Conservation (phyloP, 2,797 vertebrate species). For the Acanthurus tractus region DNA sequence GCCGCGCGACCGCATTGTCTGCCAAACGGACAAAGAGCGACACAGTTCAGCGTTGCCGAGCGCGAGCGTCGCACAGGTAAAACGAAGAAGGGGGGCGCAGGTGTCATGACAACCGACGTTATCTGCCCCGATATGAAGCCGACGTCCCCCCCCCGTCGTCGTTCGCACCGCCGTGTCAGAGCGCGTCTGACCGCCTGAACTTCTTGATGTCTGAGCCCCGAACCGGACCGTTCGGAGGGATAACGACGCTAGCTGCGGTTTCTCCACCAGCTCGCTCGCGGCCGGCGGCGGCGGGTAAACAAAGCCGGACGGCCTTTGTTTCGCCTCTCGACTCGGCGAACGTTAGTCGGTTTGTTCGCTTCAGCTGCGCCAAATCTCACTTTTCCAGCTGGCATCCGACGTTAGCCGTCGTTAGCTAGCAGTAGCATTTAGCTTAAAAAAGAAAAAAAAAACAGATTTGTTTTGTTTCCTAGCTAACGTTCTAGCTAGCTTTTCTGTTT, state of each 20-base stretch:
- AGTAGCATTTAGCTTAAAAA: constrained; percentile 46
- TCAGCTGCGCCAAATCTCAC: constrained; percentile 4
- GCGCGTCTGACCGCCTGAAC: constrained; percentile 27
- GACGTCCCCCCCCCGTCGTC: not conserved
- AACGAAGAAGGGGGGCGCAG: constrained; percentile 18
- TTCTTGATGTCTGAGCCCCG: constrained; percentile 37
- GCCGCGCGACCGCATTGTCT: constrained; percentile 78
- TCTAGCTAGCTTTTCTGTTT: constrained; percentile 22
- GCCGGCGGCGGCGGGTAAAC: constrained; percentile 52
- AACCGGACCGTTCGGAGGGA: constrained; percentile 20
- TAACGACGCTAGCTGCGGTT: constrained; percentile 37
- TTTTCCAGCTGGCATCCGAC: constrained; percentile 10
- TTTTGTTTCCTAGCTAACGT: not conserved
- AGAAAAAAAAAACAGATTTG: not conserved
- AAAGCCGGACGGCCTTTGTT: constrained; percentile 66
- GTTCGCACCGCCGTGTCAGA: constrained; percentile 15
- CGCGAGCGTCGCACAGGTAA: constrained; percentile 52
- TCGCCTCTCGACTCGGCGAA: constrained; percentile 10
- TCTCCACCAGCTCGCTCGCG: constrained; percentile 30
- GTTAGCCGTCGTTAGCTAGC: constrained; percentile 38
- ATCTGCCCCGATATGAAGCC: constrained; percentile 6
- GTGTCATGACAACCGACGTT: constrained; percentile 60
- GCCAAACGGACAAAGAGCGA: constrained; percentile 64
- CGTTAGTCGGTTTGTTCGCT: constrained; percentile 4
- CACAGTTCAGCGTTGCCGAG: constrained; percentile 15